These are phyloP conservation scores for Elgonia sp. DNA, from an alignment of 2,888 invertebrate genomes.

Conservation along the genomic window DNA sequence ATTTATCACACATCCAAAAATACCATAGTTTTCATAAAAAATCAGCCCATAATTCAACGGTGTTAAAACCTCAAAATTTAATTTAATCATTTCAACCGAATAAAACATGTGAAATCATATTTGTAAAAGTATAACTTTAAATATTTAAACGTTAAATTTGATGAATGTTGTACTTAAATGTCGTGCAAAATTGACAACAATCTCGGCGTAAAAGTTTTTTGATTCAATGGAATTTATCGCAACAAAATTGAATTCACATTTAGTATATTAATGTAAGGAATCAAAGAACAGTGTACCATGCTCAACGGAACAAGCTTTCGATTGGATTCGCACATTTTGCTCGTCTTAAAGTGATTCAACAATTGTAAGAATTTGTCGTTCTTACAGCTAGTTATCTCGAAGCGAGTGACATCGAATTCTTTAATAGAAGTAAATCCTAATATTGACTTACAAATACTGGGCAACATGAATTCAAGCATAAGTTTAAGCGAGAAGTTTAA, in stretches of 20 bases:
- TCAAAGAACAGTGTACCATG: slow-evolving; percentile 29
- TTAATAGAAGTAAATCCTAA: slow-evolving; percentile 33
- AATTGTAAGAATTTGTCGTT: slow-evolving; percentile 30
- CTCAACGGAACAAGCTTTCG: slow-evolving; percentile 42
- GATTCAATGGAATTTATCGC: neutral
- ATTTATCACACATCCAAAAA: too few relatives aligned
- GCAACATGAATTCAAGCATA: slow-evolving; percentile 10
- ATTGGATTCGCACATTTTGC: slow-evolving; percentile 29
- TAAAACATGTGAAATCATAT: neutral
- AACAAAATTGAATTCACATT: neutral
- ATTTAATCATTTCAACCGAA: too few relatives aligned
- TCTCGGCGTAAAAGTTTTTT: slow-evolving; percentile 7
- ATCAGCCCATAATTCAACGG: too few relatives aligned
- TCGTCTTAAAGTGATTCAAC: slow-evolving; percentile 48
- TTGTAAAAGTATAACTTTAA: neutral
- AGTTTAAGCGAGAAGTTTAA: slow-evolving; percentile 19
- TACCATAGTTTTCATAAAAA: too few relatives aligned
- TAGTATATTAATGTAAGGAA: slow-evolving; percentile 31
- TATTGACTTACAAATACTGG: slow-evolving; percentile 7
- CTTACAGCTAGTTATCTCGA: slow-evolving; percentile 24
- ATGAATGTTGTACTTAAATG: neutral
- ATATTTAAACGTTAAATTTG: neutral
- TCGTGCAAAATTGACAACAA: neutral
- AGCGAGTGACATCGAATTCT: slow-evolving; percentile 63
- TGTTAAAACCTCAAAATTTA: too few relatives aligned